These are phyloP conservation scores for Gryllus bimaculatus DNA, from an alignment of 1,140 invertebrate genomes.

Conservation along the genomic window DNA sequence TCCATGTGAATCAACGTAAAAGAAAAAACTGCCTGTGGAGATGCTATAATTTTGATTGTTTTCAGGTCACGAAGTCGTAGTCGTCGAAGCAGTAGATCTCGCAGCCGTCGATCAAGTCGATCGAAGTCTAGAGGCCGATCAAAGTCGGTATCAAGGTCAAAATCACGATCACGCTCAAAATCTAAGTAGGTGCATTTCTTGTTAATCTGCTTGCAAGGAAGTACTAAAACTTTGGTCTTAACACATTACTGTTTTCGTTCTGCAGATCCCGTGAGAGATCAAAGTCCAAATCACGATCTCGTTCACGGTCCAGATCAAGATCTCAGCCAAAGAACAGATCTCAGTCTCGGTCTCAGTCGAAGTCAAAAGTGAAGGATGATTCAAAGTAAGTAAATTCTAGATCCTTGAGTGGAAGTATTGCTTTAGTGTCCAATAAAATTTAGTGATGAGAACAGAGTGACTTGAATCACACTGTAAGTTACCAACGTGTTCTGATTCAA, in stretches of 20 bases:
- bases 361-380: constrained; percentile 43
- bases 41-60: not conserved
- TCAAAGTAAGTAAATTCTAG: constrained; percentile 36
- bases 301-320: constrained; percentile 46
- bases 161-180: constrained; percentile 56
- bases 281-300: constrained; percentile 45
- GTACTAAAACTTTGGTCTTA: constrained; percentile 23
- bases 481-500: not conserved
- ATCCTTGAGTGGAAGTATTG: not conserved
- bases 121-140: constrained; percentile 44
- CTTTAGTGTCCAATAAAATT: not conserved
- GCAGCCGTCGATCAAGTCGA: constrained; percentile 50
- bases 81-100: constrained; percentile 42
- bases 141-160: constrained; percentile 48
- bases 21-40: not conserved
- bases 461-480: not conserved
- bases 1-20: not conserved
- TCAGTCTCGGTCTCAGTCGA: constrained; percentile 48
- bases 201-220: constrained; percentile 18
- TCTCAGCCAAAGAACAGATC: constrained; percentile 37
- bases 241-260: constrained; percentile 30
- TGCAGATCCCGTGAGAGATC: constrained; percentile 48
- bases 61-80: constrained; percentile 22
- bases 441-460: not conserved
- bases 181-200: constrained; percentile 22